Conservation (phyloP, 2,888 invertebrate genomes). For the Polydrusus pterygomalis region DNA sequence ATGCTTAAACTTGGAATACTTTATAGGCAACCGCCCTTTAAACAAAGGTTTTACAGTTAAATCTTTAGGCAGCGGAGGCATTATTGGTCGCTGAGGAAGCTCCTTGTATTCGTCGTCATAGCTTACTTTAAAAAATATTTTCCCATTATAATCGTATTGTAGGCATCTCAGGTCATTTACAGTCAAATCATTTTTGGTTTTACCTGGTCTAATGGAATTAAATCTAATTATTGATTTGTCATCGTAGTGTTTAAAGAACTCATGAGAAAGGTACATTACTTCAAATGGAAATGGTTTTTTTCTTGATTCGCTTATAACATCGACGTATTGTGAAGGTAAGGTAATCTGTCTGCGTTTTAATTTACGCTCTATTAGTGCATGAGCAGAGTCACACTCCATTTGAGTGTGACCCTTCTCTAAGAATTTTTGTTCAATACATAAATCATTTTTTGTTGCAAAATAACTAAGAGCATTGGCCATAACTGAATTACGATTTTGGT, state of each 20-base stretch:
- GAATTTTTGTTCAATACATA: constrained; percentile 11
- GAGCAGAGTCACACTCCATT: no score
- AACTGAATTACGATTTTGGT: no score
- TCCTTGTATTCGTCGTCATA: no score
- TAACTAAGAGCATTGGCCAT: not conserved
- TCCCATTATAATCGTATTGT: not conserved
- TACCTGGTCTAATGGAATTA: constrained; percentile 27
- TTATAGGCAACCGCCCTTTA: no score
- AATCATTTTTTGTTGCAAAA: constrained; percentile 25
- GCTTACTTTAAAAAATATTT: no score
- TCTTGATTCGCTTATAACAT: constrained; percentile 30
- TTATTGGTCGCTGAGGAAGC: no score
- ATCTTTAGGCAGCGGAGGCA: no score
- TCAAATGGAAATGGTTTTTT: constrained; percentile 41
- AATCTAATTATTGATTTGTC: not conserved
- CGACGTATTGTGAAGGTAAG: constrained; percentile 35
- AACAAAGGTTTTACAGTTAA: no score
- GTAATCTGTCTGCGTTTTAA: constrained; percentile 40
- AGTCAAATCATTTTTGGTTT: constrained; percentile 27
- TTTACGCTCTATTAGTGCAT: constrained; percentile 38
- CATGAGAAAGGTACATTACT: constrained; percentile 32
- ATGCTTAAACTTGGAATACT: no score
- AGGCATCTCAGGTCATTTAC: constrained; percentile 6
- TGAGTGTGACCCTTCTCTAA: no score
- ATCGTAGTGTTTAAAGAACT: constrained; percentile 30